Evolutionary conservation across 2,888 invertebrate genomes (phyloP).

Genomic region (Hyles lineata): DNA sequence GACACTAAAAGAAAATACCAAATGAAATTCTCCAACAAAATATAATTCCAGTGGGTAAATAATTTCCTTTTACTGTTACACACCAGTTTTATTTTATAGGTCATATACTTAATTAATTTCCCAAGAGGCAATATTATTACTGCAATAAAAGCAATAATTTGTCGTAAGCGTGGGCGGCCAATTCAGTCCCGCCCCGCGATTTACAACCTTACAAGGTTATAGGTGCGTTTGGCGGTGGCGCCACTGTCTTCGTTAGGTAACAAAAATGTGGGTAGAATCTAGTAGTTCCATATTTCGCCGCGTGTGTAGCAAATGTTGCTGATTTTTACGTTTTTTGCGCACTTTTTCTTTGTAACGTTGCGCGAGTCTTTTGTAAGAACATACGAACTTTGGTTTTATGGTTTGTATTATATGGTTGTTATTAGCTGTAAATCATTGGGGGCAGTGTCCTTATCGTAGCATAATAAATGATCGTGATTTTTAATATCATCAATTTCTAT

Average conservation of each 20-base stretch:
- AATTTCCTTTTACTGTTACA: constrained; percentile 31
- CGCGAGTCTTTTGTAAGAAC: background rate
- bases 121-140: constrained; percentile 57
- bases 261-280: background rate
- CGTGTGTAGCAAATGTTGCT: background rate
- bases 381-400: constrained; percentile 1
- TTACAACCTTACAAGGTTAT: constrained; percentile 43
- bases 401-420: background rate
- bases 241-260: background rate
- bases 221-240: background rate
- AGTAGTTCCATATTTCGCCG: background rate
- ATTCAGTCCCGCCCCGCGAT: constrained; percentile 52
- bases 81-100: constrained; percentile 35
- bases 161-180: constrained; percentile 45
- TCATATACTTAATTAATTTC: constrained; percentile 60
- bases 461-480: background rate
- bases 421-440: constrained; percentile 2
- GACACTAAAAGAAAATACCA: background rate
- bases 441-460: background rate
- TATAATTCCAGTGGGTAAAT: constrained; percentile 27
- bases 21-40: constrained; percentile 4
- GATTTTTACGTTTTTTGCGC: background rate
- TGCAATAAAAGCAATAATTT: constrained; percentile 73
- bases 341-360: constrained; percentile 3
- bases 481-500: background rate